Evolutionary conservation across 2,888 invertebrate species (phyloP).

Genomic region (Agrotis puta): DNA sequence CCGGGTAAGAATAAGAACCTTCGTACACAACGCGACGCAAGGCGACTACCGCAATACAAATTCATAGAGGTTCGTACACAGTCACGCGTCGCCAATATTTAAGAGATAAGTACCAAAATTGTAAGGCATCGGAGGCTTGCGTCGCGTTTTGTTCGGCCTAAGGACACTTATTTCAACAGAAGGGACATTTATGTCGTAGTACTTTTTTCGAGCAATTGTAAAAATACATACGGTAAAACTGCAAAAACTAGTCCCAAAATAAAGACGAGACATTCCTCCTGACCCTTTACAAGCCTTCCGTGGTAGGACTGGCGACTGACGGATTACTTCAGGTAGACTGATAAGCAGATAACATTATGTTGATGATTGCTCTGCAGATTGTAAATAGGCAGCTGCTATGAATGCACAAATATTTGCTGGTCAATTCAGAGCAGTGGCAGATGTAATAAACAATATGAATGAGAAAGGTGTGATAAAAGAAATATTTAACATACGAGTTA

Average conservation of each 20-base stretch:
- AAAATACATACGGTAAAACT: no score
- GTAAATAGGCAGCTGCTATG: conserved; percentile 1
- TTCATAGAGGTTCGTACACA: no score
- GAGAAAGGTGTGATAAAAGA: neutral
- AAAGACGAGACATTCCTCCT: neutral
- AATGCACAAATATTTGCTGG: neutral
- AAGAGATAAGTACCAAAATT: no score
- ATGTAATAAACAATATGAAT: neutral
- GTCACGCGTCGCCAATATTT: no score
- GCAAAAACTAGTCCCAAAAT: neutral
- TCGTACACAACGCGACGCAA: no score
- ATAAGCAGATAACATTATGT: conserved; percentile 30
- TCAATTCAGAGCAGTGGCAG: neutral
- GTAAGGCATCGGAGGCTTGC: no score
- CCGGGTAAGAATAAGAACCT: neutral
- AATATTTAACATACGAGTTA: neutral
- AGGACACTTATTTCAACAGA: no score
- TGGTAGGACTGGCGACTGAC: neutral
- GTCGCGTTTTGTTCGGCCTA: no score
- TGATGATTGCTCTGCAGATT: conserved; percentile 21
- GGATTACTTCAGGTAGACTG: conserved; percentile 51
- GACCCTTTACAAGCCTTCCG: conserved; percentile 14
- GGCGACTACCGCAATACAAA: no score
- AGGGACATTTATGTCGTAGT: no score
- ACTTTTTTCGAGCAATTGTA: no score